A percentile compares a stretch with the other conserved stretches of the same genome.
Conservation (phyloP, 2,888 invertebrate genomes). For the Anthophora plumipes region DNA sequence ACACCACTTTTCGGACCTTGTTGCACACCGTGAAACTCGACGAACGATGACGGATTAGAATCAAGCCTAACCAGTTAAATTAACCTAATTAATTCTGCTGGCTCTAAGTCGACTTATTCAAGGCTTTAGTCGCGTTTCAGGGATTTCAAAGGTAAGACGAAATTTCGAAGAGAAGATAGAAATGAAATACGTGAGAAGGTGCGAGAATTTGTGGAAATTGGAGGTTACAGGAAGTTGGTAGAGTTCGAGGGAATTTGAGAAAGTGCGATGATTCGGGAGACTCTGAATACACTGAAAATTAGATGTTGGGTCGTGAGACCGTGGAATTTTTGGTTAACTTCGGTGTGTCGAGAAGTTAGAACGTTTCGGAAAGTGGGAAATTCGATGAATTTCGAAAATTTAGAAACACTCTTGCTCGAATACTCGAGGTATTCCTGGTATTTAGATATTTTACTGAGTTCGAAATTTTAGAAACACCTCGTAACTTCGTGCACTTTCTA, state of each 20-base stretch:
- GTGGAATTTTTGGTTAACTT: no score
- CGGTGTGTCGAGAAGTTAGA: no score
- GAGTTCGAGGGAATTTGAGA: no score
- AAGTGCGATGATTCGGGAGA: not conserved
- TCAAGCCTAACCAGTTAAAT: not conserved
- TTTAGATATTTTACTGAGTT: conserved; percentile 4
- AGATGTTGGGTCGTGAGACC: no score
- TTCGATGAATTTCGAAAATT: not conserved
- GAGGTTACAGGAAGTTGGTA: no score
- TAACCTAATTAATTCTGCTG: conserved; percentile 30
- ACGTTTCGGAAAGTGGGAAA: no score
- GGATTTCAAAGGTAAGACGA: not conserved
- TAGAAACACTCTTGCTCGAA: no score
- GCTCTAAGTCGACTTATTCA: not conserved
- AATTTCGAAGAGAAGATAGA: no score
- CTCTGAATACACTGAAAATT: not conserved
- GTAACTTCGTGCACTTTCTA: no score
- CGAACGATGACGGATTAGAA: conserved; percentile 3
- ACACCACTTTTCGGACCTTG: conserved; percentile 27
- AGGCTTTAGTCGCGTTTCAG: conserved; percentile 1
- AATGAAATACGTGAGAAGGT: not conserved
- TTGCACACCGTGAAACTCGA: conserved; percentile 1
- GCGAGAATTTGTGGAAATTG: not conserved
- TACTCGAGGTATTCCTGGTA: not conserved
- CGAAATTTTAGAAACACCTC: conserved; percentile 1